Conservation (phyloP, 2,888 invertebrate genomes). For the Tineola bisselliella region DNA sequence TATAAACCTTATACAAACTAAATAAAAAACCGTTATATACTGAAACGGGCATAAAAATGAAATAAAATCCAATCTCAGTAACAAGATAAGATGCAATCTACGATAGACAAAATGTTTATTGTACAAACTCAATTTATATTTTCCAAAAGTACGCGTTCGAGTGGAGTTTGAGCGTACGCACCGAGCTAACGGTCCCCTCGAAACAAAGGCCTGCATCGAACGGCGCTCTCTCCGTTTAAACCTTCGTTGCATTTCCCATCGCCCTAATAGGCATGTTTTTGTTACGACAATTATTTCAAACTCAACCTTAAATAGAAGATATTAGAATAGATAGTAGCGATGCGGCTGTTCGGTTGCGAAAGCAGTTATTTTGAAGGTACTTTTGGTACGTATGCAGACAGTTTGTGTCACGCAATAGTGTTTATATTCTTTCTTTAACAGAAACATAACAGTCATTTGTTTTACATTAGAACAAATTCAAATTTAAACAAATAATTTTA, state of each 20-base stretch:
- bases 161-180: conserved; percentile 6
- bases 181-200: conserved; percentile 26
- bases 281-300: neutral
- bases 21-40: neutral
- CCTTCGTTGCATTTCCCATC: conserved; percentile 13
- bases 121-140: neutral
- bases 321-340: neutral
- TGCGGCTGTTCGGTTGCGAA: neutral
- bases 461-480: neutral
- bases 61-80: neutral
- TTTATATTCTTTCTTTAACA: too few relatives aligned
- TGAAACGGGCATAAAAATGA: neutral
- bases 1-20: neutral
- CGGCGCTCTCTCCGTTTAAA: conserved; percentile 20
- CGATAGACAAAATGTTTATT: neutral
- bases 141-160: neutral
- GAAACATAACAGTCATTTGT: neutral
- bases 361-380: conserved; percentile 8
- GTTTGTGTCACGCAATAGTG: conserved; percentile 1
- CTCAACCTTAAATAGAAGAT: neutral
- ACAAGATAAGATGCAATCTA: conserved; percentile 4
- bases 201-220: conserved; percentile 44
- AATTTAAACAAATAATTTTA: neutral
- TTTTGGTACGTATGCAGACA: conserved; percentile 8
- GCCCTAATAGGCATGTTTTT: conserved; percentile 10